A percentile compares a stretch with the other conserved stretches of the same genome.
Evolutionary conservation across 1,140 invertebrate species (phyloP).

Genomic region (Apocrypta bakeri): DNA sequence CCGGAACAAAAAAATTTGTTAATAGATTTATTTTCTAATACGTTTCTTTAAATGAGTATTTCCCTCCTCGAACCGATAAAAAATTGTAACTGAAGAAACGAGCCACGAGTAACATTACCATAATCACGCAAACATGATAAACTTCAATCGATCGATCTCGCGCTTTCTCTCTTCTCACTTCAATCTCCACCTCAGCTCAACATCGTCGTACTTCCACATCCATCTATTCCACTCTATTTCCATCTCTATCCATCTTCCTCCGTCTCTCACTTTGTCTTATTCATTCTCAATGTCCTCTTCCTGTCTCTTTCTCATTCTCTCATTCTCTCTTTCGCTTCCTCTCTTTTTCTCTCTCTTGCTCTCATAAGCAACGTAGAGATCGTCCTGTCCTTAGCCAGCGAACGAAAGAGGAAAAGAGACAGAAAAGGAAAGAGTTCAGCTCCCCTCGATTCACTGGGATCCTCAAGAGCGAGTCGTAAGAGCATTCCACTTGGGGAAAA

Average conservation of each 20-base stretch:
- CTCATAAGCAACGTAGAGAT: background rate
- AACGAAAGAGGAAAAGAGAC: background rate
- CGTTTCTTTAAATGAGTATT: no score
- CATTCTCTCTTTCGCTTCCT: slow-evolving; percentile 15
- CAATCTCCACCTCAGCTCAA: background rate
- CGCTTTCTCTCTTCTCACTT: background rate
- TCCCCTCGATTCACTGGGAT: slow-evolving; percentile 24
- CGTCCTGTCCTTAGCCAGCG: background rate
- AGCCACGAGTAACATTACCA: no score
- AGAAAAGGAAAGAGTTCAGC: background rate
- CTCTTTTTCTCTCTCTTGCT: background rate
- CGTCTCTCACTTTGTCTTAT: slow-evolving; percentile 25
- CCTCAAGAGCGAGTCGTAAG: slow-evolving; percentile 42
- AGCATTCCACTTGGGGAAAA: slow-evolving; percentile 37
- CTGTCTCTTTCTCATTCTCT: slow-evolving; percentile 18
- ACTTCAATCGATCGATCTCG: slow-evolving; percentile 29
- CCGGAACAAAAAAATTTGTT: no score
- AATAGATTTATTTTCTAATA: no score
- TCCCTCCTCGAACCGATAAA: no score
- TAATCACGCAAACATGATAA: no score
- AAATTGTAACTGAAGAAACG: no score
- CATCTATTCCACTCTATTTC: slow-evolving; percentile 9
- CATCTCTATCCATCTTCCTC: slow-evolving; percentile 39
- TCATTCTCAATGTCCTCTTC: slow-evolving; percentile 28
- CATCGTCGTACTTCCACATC: background rate